Conservation (phyloP, 2,888 invertebrate genomes). For the Halictus quadricinctus region DNA sequence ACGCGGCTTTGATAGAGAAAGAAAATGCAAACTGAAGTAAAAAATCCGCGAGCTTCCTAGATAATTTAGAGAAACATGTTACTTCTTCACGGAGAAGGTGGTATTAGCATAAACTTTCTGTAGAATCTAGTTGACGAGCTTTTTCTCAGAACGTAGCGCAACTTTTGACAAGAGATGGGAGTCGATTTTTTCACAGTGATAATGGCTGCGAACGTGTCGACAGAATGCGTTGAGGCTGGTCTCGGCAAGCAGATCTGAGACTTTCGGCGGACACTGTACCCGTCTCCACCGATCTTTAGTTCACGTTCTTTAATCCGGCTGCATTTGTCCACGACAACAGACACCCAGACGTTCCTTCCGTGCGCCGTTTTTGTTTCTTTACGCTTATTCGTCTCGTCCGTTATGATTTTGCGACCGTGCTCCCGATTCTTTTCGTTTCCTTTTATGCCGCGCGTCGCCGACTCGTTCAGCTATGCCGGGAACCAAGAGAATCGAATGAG, state of each 20-base stretch:
- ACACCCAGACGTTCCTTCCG: conserved; percentile 54
- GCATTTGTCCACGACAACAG: conserved; percentile 44
- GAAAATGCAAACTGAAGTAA: neutral
- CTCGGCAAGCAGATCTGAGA: neutral
- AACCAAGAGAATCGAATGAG: conserved; percentile 10
- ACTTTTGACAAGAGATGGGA: neutral
- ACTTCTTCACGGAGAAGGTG: neutral
- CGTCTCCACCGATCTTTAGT: neutral
- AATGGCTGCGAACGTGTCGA: neutral
- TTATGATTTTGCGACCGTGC: conserved; percentile 67
- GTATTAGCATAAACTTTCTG: neutral
- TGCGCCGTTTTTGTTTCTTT: conserved; percentile 74
- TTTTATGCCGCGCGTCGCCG: conserved; percentile 46
- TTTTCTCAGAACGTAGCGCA: neutral
- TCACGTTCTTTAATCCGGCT: conserved; percentile 32
- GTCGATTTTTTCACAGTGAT: neutral
- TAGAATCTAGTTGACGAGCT: neutral
- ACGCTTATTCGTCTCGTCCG: conserved; percentile 70
- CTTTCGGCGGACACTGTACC: neutral
- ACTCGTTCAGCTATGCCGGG: conserved; percentile 33
- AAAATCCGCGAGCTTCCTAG: neutral
- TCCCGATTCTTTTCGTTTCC: conserved; percentile 59
- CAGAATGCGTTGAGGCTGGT: neutral
- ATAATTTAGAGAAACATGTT: neutral
- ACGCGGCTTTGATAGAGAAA: neutral